Evolutionary conservation across 2,113 vertebrate species (phyloP), one percentile per base, ranked within the genome.

Genomic region (Perca fluviatilis): DNA sequence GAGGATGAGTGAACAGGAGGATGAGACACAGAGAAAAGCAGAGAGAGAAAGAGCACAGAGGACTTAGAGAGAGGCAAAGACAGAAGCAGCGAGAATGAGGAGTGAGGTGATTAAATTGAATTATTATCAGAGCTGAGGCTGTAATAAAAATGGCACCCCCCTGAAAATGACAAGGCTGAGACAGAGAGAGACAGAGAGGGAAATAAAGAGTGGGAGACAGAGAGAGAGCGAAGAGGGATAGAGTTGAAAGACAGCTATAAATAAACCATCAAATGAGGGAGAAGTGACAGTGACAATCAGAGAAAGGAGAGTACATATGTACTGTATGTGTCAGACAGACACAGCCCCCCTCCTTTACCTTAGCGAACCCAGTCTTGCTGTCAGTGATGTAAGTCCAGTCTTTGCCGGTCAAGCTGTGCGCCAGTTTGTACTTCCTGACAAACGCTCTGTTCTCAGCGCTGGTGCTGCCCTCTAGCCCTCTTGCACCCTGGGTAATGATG

Each of bases 371-470:
- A 0, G 97, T 97, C 93, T 96, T 98, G 71, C 95, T 90, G 92
- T 99, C 98, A 21, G 93, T 96, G 89, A 99, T 94, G 82, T 95
- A 96, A 13, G 95, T 96, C 98, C 98, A 99, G 83, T 98, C 97
- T 87, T 97, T 97, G 88, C 98, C 97, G 0, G 95, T 97, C 88
- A 98, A 92, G 94, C 98, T 99, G 95, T 99, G 96, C 1, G 97
- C 95, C 82, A 99, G 95, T 79, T 97, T 98, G 93, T 99, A 99
- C 89, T 98, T 99, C 90, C 97, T 95, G 74, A 99, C 98, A 3
- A 99, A 99, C 0, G 98, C 98, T 56, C 97, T 94, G 87, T 97
- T 97, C 86, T 99, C 98, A 0, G 96, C 94, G 0, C 95, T 95
- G 25, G 94, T 96, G 92, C 98, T 95, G 60, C 97, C 97, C 81